Conservation (phyloP, 2,888 invertebrate genomes). For the Aricia artaxerxes region DNA sequence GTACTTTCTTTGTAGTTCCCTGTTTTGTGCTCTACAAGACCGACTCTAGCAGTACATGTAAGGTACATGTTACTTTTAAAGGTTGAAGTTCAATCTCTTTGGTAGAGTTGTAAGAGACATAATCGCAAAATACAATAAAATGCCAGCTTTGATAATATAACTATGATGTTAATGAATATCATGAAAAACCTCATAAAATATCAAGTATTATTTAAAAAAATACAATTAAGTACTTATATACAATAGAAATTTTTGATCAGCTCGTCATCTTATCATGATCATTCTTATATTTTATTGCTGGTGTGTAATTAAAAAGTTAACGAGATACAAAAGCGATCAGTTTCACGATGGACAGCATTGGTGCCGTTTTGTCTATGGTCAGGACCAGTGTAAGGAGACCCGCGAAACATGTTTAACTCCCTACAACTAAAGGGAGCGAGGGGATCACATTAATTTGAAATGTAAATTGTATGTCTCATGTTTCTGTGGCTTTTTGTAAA, state of each 20-base stretch:
- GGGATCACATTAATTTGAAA: conserved; percentile 37
- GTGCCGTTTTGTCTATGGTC: conserved; percentile 33
- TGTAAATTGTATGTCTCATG: conserved; percentile 32
- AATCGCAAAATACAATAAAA: too few relatives aligned
- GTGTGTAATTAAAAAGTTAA: conserved; percentile 8
- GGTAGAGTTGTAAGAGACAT: too few relatives aligned
- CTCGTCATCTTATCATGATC: not conserved
- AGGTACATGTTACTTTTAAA: too few relatives aligned
- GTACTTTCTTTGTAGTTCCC: not conserved
- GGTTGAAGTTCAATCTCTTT: too few relatives aligned
- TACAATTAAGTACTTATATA: not conserved
- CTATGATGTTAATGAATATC: too few relatives aligned
- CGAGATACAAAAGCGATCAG: conserved; percentile 8
- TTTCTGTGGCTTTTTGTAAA: conserved; percentile 47
- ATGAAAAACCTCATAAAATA: too few relatives aligned
- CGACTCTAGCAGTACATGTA: too few relatives aligned
- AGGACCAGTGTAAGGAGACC: conserved; percentile 36
- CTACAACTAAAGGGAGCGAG: conserved; percentile 33
- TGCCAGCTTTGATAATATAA: too few relatives aligned
- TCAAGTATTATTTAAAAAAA: not conserved
- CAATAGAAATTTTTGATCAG: conserved; percentile 1
- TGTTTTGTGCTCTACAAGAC: too few relatives aligned
- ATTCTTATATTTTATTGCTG: conserved; percentile 9
- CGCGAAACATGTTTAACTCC: conserved; percentile 26
- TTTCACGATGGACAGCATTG: conserved; percentile 4